Conservation (phyloP, 2,797 vertebrate genomes). For the Sebastes itinus region DNA sequence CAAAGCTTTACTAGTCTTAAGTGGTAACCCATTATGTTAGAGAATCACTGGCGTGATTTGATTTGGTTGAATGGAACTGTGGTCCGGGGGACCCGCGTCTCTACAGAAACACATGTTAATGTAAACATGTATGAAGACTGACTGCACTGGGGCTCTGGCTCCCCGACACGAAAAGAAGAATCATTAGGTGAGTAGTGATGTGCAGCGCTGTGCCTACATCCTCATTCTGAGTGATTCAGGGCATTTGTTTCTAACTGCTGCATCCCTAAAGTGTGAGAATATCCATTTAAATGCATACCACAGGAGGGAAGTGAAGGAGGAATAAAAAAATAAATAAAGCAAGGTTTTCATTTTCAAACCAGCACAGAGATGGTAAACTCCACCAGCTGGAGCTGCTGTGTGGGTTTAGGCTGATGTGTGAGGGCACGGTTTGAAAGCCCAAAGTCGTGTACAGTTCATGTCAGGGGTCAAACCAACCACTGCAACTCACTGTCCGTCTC, state of each 20-base stretch:
- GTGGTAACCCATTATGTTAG: slow-evolving; percentile 25
- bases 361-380: slow-evolving; percentile 18
- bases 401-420: background rate
- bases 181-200: slow-evolving; percentile 29
- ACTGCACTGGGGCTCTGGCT: slow-evolving; percentile 32
- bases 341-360: slow-evolving; percentile 38
- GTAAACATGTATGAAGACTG: slow-evolving; percentile 47
- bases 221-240: slow-evolving; percentile 35
- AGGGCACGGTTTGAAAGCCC: slow-evolving; percentile 29
- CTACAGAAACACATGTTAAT: slow-evolving; percentile 26
- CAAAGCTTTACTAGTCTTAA: slow-evolving; percentile 41
- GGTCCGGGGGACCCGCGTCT: background rate
- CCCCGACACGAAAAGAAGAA: slow-evolving; percentile 10
- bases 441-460: slow-evolving; percentile 19
- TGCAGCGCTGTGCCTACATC: slow-evolving; percentile 1
- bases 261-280: slow-evolving; percentile 29
- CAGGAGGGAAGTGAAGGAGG: slow-evolving; percentile 15
- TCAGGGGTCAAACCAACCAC: slow-evolving; percentile 20
- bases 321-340: background rate
- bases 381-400: slow-evolving; percentile 6
- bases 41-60: slow-evolving; percentile 27
- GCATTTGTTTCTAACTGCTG: slow-evolving; percentile 34
- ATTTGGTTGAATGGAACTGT: slow-evolving; percentile 13
- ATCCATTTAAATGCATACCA: slow-evolving; percentile 42
- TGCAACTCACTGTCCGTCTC: background rate